phyloP scores from a whole-genome alignment of 2,888 invertebrate species.

The Drosophila paramelanica region DNA sequence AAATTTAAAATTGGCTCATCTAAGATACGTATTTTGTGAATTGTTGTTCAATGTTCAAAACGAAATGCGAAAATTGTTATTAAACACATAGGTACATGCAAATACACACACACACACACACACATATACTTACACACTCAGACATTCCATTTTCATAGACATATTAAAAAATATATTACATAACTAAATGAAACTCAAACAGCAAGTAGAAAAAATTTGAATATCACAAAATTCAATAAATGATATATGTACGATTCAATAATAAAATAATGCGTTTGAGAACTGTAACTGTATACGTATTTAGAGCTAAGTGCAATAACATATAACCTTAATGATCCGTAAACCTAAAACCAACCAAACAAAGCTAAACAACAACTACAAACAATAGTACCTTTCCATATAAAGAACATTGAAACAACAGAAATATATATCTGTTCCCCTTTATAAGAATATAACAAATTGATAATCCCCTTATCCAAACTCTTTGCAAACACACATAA shows the following conservation, averaged over 20 bases:
- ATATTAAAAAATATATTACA: slow-evolving; percentile 30
- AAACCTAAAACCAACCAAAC: slow-evolving; percentile 40
- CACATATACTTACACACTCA: slow-evolving; percentile 14
- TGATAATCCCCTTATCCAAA: not conserved
- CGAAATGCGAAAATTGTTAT: slow-evolving; percentile 52
- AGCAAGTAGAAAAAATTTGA: slow-evolving; percentile 40
- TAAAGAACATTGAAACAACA: slow-evolving; percentile 44
- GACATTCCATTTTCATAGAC: slow-evolving; percentile 52
- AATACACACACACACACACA: slow-evolving; percentile 19
- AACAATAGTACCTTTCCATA: slow-evolving; percentile 77
- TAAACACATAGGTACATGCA: slow-evolving; percentile 25
- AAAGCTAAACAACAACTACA: slow-evolving; percentile 49
- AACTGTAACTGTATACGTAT: slow-evolving; percentile 75
- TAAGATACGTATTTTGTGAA: slow-evolving; percentile 53
- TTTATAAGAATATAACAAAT: not conserved
- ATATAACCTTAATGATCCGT: slow-evolving; percentile 48
- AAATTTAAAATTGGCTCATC: slow-evolving; percentile 38
- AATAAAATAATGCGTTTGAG: slow-evolving; percentile 56
- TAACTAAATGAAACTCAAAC: slow-evolving; percentile 12
- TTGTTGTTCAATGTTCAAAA: slow-evolving; percentile 59
- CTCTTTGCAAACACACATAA: not conserved
- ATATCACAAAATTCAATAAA: slow-evolving; percentile 34
- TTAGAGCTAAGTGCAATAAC: slow-evolving; percentile 71
- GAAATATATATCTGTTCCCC: slow-evolving; percentile 5
- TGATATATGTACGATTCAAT: slow-evolving; percentile 43